A percentile compares a stretch with the other conserved stretches of the same genome.
These are phyloP conservation scores for Acanthis flammea DNA, from an alignment of 2,797 vertebrate genomes.

Conservation along the genomic window DNA sequence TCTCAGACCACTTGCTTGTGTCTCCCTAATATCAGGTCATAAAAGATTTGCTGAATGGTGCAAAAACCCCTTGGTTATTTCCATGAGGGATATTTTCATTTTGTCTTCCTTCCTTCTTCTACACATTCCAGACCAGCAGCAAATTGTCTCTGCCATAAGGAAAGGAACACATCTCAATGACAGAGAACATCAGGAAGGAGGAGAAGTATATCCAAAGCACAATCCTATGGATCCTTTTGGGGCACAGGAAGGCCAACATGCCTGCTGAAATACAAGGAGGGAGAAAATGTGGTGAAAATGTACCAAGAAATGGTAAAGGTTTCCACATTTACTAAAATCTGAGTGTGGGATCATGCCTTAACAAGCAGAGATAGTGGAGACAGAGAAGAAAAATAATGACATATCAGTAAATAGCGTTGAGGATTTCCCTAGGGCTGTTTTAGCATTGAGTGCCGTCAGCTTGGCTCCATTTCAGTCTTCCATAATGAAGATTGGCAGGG, in stretches of 20 bases:
- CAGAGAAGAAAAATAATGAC: neutral
- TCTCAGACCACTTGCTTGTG: neutral
- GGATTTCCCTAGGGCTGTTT: neutral
- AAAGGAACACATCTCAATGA: neutral
- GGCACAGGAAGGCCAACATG: neutral
- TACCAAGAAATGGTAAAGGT: neutral
- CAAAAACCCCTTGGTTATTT: neutral
- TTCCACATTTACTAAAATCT: neutral
- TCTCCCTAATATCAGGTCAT: neutral
- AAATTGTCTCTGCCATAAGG: neutral
- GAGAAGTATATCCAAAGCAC: neutral
- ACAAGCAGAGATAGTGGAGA: neutral
- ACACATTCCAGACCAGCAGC: neutral
- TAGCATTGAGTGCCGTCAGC: neutral
- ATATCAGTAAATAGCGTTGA: neutral
- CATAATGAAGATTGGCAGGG: neutral
- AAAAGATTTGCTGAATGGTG: neutral
- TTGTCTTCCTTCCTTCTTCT: neutral
- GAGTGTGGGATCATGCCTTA: neutral
- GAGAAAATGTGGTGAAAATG: neutral
- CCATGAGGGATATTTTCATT: neutral
- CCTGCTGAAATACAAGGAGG: neutral
- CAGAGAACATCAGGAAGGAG: neutral
- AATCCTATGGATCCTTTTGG: neutral
- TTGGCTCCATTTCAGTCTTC: neutral